Evolutionary conservation across 1,140 invertebrate species (phyloP).

Genomic region (Penaeus chinensis): DNA sequence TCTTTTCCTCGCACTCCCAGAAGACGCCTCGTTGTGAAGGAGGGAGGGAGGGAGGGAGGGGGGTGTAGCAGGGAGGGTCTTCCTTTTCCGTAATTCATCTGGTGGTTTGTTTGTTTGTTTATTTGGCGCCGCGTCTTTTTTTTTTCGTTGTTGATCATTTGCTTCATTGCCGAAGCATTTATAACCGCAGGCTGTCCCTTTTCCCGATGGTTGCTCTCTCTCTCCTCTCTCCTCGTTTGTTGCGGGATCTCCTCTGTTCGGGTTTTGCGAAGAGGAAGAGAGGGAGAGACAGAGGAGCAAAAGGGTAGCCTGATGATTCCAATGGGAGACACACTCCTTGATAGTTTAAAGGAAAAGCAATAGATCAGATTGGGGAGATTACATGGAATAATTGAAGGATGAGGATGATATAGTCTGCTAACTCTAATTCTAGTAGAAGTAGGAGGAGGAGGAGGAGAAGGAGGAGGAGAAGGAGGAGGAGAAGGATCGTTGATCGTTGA

Average conservation of each 20-base stretch:
- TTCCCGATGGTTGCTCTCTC: no score
- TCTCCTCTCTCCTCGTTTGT: no score
- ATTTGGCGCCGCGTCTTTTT: no score
- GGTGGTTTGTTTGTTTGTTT: no score
- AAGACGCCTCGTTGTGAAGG: no score
- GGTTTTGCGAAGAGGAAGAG: not conserved
- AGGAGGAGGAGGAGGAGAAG: not conserved
- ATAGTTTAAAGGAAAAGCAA: not conserved
- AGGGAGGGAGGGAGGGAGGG: not conserved
- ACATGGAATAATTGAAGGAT: not conserved
- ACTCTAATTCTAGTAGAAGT: not conserved
- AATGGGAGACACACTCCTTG: conserved; percentile 8
- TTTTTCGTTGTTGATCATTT: no score
- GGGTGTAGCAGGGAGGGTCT: not conserved
- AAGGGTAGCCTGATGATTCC: not conserved
- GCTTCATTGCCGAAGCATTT: no score
- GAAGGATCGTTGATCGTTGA: no score
- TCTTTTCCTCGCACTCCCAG: no score
- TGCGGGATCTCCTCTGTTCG: no score
- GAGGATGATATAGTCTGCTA: not conserved
- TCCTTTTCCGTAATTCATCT: no score
- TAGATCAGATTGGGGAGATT: not conserved
- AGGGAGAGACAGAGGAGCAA: not conserved
- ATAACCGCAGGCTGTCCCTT: no score
- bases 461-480: not conserved